These are phyloP conservation scores for Barnardius zonarius DNA, from an alignment of 2,113 vertebrate species.

Conservation along the genomic window DNA sequence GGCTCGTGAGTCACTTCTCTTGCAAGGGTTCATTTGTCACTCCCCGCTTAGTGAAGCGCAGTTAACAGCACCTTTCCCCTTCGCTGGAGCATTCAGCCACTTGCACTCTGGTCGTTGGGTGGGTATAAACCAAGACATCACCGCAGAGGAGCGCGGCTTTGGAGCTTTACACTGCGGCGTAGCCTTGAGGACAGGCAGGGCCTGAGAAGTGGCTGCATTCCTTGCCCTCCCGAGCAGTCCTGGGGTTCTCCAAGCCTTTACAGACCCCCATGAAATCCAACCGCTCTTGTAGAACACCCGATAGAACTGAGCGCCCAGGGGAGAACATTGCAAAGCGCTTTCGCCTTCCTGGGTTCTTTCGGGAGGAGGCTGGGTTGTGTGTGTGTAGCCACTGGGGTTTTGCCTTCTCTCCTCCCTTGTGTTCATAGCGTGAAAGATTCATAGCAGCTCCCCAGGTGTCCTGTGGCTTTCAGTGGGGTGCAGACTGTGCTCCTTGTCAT, in stretches of 20 bases:
- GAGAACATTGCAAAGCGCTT: background rate
- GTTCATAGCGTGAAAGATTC: background rate
- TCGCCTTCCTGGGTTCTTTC: background rate
- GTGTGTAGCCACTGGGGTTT: background rate
- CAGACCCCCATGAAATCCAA: background rate
- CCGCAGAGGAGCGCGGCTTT: background rate
- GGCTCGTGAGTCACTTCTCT: background rate
- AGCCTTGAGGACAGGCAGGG: background rate
- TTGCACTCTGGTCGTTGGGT: fast-evolving
- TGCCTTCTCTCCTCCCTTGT: background rate
- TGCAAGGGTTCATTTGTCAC: background rate
- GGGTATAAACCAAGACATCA: background rate
- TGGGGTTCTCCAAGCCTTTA: background rate
- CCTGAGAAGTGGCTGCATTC: no score
- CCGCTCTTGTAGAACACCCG: background rate
- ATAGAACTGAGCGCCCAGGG: background rate
- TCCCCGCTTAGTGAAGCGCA: no score
- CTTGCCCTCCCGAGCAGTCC: background rate
- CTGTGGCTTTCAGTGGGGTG: background rate
- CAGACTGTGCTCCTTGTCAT: background rate
- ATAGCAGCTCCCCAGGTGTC: background rate
- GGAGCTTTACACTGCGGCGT: fast-evolving
- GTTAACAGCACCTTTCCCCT: background rate
- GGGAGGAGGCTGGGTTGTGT: fast-evolving
- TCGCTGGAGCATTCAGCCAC: background rate